Evolutionary conservation across 1,140 invertebrate genomes (phyloP), one percentile per base, ranked within the genome.

Genomic region (Drosophila arizonae): DNA sequence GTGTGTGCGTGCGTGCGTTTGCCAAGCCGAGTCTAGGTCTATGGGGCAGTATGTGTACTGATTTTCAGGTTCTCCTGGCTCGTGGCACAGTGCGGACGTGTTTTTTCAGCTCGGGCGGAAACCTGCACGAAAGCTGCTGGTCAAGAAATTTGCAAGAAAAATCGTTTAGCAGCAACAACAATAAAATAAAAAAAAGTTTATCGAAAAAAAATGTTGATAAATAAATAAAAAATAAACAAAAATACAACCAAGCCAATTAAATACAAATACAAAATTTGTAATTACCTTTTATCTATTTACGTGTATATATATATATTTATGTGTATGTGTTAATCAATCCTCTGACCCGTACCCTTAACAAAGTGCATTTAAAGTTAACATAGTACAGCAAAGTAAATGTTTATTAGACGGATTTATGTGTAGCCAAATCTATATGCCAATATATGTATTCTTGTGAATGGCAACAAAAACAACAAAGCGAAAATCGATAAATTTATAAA

Each of bases 11-110:
- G 68, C 33, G 33, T 17, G 41, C 28, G 15, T 45, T 39, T 13
- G 43, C 61, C 61, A 69, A 60, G 76, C 64, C 70, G 50, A 68
- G 64, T 61, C 56, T 56, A 68, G 57, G 68, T 65, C 64, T 65
- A 43, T 51, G 39, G 39, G 46, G 21, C 56, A 74, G 30, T 58
- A 24, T 68, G 76, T 78, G 77, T 88, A 87, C 84, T 84, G 84
- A 88, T 77, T 87, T 87, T 88, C 51, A 87, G 84, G 79, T 87
- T 88, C 80, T 88, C 66, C 84, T 87, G 79, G 85, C 84, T 74
- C 64, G 68, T 84, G 72, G 82, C 72, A 85, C 82, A 79, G 84
- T 84, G 76, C 84, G 84, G 84, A 87, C 84, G 84, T 87, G 84
- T 82, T 77, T 87, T 39, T 82, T 71, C 21, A 60, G 54, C 39